Evolutionary conservation across 1,140 invertebrate genomes (phyloP), one percentile per base, ranked within the genome.

Genomic region (Trachymyrmex septentrionalis): DNA sequence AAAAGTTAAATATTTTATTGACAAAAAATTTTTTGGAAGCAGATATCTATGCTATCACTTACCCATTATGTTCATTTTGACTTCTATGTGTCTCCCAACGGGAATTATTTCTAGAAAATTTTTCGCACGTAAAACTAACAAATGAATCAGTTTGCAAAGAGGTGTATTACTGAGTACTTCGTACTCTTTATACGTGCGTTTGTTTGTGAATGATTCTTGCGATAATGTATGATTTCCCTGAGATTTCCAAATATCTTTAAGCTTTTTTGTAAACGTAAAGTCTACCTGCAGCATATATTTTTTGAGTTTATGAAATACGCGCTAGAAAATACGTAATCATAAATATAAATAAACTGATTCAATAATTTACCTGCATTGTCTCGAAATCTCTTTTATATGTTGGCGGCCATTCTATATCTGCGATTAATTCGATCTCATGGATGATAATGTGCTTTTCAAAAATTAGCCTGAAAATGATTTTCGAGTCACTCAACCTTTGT

Each of bases 361-460:
- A 55, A 12, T 24, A 21, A 57, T 34, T 75, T 88, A 94, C 94
- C 93, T 94, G 91, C 64, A 88, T 91, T 19, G 86, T 89, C 50
- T 95, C 93, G 19, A 77, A 92, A 87, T 91, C 92, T 75, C 87
- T 92, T 38, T 86, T 87, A 87, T 86, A 94, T 10, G 59, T 87
- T 4, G 95, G 95, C 69, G 95, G 95, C 95, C 95, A 95, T 30
- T 94, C 91, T 1, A 95, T 82, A 24, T 90, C 91, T 0, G 34
- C 92, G 5, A 21, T 77, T 30, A 95, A 90, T 75, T 95, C 92
- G 5, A 95, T 48, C 2, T 92, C 89, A n/a, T 95, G 91, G 0
- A 77, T 91, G 34, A 94, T 86, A 3, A 92, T 78, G 14, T 91
- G 72, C 2, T 87, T 91, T 66, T 87, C 87, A 57, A 91, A 90